Percentiles rank a stretch among this genome's conserved stretches.
These are phyloP conservation scores for Poecile montanus DNA, from an alignment of 2,797 vertebrate genomes.

Conservation along the genomic window DNA sequence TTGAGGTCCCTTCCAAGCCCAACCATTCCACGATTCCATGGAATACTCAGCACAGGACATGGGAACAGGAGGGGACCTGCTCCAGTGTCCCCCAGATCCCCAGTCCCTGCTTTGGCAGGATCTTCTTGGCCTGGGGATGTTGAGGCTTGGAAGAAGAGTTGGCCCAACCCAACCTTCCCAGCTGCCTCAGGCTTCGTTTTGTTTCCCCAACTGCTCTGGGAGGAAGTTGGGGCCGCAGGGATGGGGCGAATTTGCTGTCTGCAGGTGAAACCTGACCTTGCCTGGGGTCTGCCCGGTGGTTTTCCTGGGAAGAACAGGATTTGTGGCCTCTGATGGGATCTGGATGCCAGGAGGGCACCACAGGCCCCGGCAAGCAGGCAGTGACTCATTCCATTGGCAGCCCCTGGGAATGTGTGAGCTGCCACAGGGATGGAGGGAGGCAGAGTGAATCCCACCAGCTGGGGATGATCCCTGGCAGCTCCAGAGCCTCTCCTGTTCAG, in stretches of 20 bases:
- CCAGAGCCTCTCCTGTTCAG: not conserved
- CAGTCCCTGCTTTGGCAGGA: not conserved
- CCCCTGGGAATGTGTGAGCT: conserved; percentile 3
- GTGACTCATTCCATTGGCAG: conserved; percentile 48
- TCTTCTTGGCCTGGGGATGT: not conserved
- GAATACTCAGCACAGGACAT: rapidly evolving
- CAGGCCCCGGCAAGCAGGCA: conserved; percentile 33
- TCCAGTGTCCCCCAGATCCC: not conserved
- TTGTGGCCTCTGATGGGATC: not conserved
- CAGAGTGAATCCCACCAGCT: not conserved
- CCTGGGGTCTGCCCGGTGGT: rapidly evolving
- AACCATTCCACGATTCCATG: not conserved
- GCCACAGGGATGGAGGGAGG: not conserved
- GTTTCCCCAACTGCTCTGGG: not conserved
- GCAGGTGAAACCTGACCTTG: not conserved
- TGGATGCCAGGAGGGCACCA: conserved; percentile 18
- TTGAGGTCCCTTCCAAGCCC: not conserved
- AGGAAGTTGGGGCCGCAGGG: not conserved
- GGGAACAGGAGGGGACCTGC: not conserved
- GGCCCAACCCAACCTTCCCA: not conserved
- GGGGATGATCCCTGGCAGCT: not conserved
- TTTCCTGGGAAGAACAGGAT: not conserved
- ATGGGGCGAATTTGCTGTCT: not conserved
- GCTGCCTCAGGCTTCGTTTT: not conserved
- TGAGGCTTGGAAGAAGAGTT: not conserved